Evolutionary conservation across 2,888 invertebrate genomes (phyloP), one percentile per base, ranked within the genome.

Genomic region (Keiferia lycopersicella): DNA sequence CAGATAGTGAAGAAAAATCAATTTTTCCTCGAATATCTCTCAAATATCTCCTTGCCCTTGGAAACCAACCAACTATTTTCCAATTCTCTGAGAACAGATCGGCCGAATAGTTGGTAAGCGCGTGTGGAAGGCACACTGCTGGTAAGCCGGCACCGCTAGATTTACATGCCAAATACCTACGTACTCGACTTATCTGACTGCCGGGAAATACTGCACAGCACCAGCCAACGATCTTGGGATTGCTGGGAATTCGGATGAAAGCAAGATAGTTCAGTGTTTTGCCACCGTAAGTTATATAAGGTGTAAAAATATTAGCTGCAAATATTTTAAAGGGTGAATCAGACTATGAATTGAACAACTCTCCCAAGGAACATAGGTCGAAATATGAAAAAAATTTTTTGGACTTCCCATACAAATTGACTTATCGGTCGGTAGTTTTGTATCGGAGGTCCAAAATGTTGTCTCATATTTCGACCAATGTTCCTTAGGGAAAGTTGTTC

Each of bases 151-250:
- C 66, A 66, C 64, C 62, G 61, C 50, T 63, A 56, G 61, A 68
- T 67, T 68, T 70, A 67, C 68, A 68, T 64, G 63, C 62, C 64
- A 67, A 67, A 66, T 64, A 62, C 50, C 48, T 39, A 22, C 39
- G 53, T 64, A 58, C 62, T 30, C 57, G 26, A 61, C 63, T 66
- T 61, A 66, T 63, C 62, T 63, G 34, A 41, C 50, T 50, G 58
- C 22, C 61, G 26, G n/a, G 53, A 50, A 56, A 66, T 41, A 63
- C 41, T 62, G 59, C 51, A 30, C 26, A 12, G 30, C 12, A 56
- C 51, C 51, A 51, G 51, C 10, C 50, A 50, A 50, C 12, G 22
- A n/a, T 45, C n/a, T 45, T 45, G 11, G 7, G n/a, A n/a, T 45
- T 45, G 45, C 16, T 16, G 16, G 16, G 45, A 45, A n/a, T 45